These are phyloP conservation scores for Caenorhabditis wallacei DNA, from an alignment of 2,888 invertebrate species.

Conservation along the genomic window DNA sequence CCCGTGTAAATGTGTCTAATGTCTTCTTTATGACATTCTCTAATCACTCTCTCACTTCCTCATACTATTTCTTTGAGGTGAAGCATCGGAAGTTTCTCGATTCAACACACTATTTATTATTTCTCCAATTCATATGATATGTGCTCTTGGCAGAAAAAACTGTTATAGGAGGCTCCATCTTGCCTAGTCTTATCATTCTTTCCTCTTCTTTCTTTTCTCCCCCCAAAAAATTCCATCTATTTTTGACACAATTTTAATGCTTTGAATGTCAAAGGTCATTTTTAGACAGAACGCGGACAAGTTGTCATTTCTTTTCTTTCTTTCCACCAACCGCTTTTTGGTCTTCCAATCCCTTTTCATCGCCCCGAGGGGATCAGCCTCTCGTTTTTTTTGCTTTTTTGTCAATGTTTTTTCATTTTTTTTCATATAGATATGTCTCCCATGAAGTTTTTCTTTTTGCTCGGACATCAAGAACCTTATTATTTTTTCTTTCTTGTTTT, in stretches of 20 bases:
- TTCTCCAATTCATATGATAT: constrained; percentile 48
- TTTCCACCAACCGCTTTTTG: constrained; percentile 53
- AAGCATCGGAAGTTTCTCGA: constrained; percentile 13
- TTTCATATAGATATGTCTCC: constrained; percentile 20
- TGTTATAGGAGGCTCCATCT: constrained; percentile 20
- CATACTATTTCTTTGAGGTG: constrained; percentile 40
- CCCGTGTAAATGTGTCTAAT: constrained; percentile 27
- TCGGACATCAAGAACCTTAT: constrained; percentile 19
- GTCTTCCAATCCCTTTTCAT: constrained; percentile 26
- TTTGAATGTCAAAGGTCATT: constrained; percentile 20
- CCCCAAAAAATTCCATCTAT: too few species aligned
- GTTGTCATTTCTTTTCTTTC: constrained; percentile 18
- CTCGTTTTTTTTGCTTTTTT: constrained; percentile 25
- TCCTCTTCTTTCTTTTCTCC: constrained; percentile 4
- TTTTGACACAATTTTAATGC: not conserved
- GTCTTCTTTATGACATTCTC: constrained; percentile 56
- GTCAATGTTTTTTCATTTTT: constrained; percentile 7
- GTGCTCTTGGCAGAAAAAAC: constrained; percentile 9
- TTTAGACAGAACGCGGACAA: constrained; percentile 41
- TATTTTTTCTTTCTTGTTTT: constrained; percentile 8
- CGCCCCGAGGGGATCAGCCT: constrained; percentile 49
- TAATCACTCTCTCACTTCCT: constrained; percentile 1
- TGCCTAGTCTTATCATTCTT: constrained; percentile 5
- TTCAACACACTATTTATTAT: constrained; percentile 1
- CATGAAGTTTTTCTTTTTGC: constrained; percentile 4